Conservation (phyloP, 2,797 vertebrate genomes). For the Clarias platycephalus region DNA sequence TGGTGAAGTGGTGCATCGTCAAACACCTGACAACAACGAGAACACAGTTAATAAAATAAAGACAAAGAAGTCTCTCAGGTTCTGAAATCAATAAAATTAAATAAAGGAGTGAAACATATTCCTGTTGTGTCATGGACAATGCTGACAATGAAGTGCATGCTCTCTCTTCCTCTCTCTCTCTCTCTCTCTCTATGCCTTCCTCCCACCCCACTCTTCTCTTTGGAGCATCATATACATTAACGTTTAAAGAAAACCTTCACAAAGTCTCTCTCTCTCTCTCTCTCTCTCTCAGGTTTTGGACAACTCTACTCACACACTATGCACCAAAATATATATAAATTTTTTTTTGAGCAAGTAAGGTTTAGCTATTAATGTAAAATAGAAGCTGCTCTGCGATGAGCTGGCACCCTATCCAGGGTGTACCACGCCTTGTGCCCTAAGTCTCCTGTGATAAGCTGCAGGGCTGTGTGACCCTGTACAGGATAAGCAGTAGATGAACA, state of each 20-base stretch:
- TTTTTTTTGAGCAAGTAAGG: too few relatives aligned
- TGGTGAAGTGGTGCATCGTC: neutral
- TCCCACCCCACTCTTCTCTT: neutral
- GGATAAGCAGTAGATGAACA: too few relatives aligned
- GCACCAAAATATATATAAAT: too few relatives aligned
- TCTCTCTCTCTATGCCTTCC: neutral
- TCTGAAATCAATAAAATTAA: neutral
- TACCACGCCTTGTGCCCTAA: too few relatives aligned
- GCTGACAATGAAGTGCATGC: neutral
- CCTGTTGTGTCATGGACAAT: constrained; percentile 11
- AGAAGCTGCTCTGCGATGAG: too few relatives aligned
- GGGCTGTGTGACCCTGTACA: too few relatives aligned
- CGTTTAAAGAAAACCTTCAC: neutral
- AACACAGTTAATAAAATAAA: neutral
- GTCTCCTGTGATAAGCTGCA: too few relatives aligned
- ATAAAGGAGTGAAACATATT: neutral
- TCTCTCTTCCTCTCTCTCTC: constrained; percentile 9
- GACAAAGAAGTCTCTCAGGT: neutral
- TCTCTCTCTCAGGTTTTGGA: too few relatives aligned
- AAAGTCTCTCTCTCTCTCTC: neutral
- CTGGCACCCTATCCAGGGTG: too few relatives aligned
- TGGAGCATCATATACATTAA: neutral
- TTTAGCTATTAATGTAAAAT: too few relatives aligned
- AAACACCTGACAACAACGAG: neutral
- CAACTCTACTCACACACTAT: neutral